phyloP scores from a whole-genome alignment of 2,888 invertebrate species.

The Gasteruption jaculator region DNA sequence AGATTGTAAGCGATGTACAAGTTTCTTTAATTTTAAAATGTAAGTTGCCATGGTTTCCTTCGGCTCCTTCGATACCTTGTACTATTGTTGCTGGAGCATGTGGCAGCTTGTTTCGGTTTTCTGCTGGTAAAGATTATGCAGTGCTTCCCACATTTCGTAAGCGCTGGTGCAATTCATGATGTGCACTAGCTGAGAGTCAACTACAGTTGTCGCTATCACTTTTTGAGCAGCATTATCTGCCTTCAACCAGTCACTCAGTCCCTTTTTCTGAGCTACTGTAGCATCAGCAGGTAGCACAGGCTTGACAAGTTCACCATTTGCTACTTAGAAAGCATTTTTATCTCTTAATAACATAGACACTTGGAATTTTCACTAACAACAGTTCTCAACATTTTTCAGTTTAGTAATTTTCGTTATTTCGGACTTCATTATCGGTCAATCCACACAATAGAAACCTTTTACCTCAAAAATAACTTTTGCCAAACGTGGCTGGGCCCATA shows the following conservation, averaged over 20 bases:
- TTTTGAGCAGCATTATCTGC: conserved; percentile 11
- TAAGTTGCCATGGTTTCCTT: background rate
- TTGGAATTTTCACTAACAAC: no score
- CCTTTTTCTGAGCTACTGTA: background rate
- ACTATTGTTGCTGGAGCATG: conserved; percentile 7
- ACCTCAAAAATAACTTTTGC: no score
- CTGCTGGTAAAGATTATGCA: no score
- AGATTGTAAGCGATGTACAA: conserved; percentile 7
- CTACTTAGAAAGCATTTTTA: no score
- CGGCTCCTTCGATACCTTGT: background rate
- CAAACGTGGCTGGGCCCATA: no score
- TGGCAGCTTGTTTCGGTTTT: conserved; percentile 16
- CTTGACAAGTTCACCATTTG: background rate
- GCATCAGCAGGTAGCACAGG: no score
- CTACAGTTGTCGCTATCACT: conserved; percentile 12
- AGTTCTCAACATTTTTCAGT: no score
- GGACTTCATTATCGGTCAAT: no score
- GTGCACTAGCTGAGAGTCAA: conserved; percentile 9
- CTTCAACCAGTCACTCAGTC: conserved; percentile 11
- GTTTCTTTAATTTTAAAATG: conserved; percentile 2
- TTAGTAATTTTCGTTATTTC: no score
- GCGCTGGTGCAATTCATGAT: conserved; percentile 10
- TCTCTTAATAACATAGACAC: no score
- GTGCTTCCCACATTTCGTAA: conserved; percentile 11
- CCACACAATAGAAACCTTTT: no score